Base-by-base conservation (phyloP, 1,140 invertebrate species). In the Ips typographus region DNA sequence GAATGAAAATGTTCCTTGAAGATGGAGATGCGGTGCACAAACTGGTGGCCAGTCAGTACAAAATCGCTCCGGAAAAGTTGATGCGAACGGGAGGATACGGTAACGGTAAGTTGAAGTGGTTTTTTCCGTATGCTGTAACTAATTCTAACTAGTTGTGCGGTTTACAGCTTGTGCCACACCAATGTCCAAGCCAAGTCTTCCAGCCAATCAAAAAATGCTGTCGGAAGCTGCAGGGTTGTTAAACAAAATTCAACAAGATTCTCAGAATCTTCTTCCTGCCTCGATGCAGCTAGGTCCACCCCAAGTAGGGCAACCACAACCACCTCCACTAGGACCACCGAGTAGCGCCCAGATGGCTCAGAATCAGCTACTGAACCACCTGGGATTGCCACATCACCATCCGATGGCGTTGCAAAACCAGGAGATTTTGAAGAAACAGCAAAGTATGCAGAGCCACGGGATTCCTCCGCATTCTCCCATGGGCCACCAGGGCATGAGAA, bases 1-100 rank as follows among this genome's bases (percentile, higher is more conserved):
- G 96, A 60, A 98, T 98, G 96, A 96, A 97, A 81, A 95, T 98
- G 91, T 98, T 98, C 82, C 83, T 98, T 55, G 95, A 98, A 80
- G 95, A 98, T 79, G 94, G 98, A 71, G 96, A 98, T 76, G 95
- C 96, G 2, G 95, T 98, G 2, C 94, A 97, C 79, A 97, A 97
- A 80, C 82, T 98, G 68, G 95, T 98, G 2, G 95, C 95, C 57
- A 96, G 93, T 63, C 97, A 98, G 83, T 98, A 98, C 82, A 98
- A 97, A 85, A 98, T 98, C 49, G 94, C 95, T 1, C 94, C 95
- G 4, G 95, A 98, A 81, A 95, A 97, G 80, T 84, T 96, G 36
- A 96, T 96, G 94, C 86, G 94, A 78, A 96, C 94, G 65, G 93
- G 94, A 77, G 94, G 93, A 80, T 95, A 95, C 83, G 92, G 92